Conservation (phyloP, 2,113 vertebrate genomes). For the Myotis lucifugus region DNA sequence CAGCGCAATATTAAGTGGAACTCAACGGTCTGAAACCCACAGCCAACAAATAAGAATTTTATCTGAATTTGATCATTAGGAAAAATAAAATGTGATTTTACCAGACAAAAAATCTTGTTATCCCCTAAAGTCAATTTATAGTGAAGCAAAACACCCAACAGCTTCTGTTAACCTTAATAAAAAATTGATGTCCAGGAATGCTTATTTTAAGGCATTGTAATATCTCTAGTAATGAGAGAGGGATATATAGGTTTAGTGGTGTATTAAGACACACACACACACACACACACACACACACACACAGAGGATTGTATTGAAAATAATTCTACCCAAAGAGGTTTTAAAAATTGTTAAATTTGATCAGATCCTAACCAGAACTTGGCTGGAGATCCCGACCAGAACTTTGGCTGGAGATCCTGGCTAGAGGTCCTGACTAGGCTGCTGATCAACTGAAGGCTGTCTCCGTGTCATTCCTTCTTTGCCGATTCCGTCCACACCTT, state of each 20-base stretch:
- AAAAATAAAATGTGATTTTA: conserved; percentile 41
- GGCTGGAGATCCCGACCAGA: too few species aligned
- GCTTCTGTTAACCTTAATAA: neutral
- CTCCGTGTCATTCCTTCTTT: too few species aligned
- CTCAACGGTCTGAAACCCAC: neutral
- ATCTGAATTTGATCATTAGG: neutral
- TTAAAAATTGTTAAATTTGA: too few species aligned
- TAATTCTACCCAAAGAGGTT: conserved; percentile 31
- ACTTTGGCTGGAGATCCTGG: too few species aligned
- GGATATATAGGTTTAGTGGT: conserved; percentile 18
- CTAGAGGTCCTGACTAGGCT: too few species aligned
- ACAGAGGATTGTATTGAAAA: neutral
- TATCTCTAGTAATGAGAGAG: conserved; percentile 20
- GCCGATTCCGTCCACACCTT: too few species aligned
- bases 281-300: neutral
- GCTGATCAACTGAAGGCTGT: too few species aligned
- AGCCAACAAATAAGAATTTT: conserved; percentile 19
- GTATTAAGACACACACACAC: neutral
- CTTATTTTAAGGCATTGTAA: neutral
- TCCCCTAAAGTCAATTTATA: neutral
- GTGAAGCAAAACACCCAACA: neutral
- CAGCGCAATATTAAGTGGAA: neutral
- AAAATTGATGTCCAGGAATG: neutral
- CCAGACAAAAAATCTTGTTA: neutral
- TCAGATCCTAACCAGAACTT: too few species aligned